These are phyloP conservation scores for Sinocyclocheilus anophthalmus DNA, from an alignment of 2,113 vertebrate genomes.

Conservation along the genomic window DNA sequence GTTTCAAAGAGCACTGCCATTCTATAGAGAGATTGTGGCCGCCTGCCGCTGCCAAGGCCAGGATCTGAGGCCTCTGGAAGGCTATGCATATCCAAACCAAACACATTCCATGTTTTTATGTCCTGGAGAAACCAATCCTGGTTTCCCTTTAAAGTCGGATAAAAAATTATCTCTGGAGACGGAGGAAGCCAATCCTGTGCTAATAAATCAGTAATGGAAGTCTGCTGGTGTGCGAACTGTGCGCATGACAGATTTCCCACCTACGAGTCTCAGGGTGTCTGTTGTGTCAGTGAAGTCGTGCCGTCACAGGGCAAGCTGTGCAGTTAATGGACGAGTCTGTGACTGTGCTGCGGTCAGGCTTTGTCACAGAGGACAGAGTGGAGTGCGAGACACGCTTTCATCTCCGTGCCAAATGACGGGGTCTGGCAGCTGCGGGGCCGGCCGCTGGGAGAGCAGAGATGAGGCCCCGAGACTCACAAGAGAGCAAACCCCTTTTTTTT, in stretches of 20 bases:
- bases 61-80: conserved; percentile 49
- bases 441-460: conserved; percentile 4
- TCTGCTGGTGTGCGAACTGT: background rate
- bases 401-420: conserved; percentile 41
- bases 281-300: conserved; percentile 32
- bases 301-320: conserved; percentile 12
- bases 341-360: background rate
- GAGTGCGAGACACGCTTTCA: conserved; percentile 35
- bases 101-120: conserved; percentile 43
- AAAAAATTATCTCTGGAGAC: background rate
- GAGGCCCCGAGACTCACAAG: background rate
- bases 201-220: conserved; percentile 43
- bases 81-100: conserved; percentile 44
- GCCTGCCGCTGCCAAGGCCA: background rate
- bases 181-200: background rate
- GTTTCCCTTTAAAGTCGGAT: conserved; percentile 33
- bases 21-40: background rate
- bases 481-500: background rate
- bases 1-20: background rate
- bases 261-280: conserved; percentile 11
- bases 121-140: conserved; percentile 35
- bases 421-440: conserved; percentile 48
- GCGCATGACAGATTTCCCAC: conserved; percentile 17
- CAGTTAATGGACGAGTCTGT: conserved; percentile 25
- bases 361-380: conserved; percentile 13